phyloP scores from a whole-genome alignment of 2,888 invertebrate genomes.

The Trisateles emortualis region DNA sequence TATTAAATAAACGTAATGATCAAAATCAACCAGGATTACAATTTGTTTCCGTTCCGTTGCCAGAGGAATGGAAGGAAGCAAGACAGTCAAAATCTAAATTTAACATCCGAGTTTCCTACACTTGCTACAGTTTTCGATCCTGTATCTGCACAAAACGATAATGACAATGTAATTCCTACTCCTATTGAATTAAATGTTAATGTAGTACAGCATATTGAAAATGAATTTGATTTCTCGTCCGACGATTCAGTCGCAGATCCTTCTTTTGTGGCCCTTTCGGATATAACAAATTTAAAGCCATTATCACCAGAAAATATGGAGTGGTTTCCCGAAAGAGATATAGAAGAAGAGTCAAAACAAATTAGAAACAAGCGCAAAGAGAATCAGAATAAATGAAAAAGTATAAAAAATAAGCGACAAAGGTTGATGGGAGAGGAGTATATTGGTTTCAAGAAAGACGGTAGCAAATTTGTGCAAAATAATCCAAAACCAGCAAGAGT shows the following conservation, averaged over 20 bases:
- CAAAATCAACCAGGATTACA: no score
- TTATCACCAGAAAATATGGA: background rate
- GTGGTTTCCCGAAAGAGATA: conserved; percentile 1
- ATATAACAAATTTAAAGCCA: background rate
- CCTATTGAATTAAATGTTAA: background rate
- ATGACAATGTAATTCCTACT: background rate
- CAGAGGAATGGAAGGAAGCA: no score
- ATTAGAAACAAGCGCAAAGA: background rate
- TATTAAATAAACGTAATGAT: no score
- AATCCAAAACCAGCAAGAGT: background rate
- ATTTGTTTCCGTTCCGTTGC: no score
- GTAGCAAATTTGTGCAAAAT: background rate
- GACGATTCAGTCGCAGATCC: background rate
- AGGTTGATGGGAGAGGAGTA: background rate
- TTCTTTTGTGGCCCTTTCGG: background rate
- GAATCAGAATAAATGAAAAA: background rate
- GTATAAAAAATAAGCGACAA: background rate
- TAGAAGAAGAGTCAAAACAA: background rate
- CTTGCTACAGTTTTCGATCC: background rate
- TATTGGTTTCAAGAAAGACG: background rate
- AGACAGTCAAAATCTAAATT: no score
- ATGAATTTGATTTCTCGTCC: no score
- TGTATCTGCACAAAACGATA: background rate
- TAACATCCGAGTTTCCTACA: no score
- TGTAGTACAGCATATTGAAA: background rate